These are phyloP conservation scores for Patella pellucida DNA, from an alignment of 2,888 invertebrate genomes.

Conservation along the genomic window DNA sequence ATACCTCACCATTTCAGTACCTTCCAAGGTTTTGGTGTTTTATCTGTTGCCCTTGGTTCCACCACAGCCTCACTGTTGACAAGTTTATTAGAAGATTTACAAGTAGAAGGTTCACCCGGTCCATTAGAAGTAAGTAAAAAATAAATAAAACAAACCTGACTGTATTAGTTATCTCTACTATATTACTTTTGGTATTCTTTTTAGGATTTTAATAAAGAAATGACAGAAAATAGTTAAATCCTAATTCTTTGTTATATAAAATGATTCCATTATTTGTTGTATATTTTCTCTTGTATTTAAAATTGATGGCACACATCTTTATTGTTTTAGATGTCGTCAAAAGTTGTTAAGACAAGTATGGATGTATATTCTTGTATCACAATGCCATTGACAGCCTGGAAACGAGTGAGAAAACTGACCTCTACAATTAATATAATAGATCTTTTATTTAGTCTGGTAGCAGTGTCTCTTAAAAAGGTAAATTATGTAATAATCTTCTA, in stretches of 20 bases:
- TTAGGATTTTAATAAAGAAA: no score
- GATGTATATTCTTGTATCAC: constrained; percentile 44
- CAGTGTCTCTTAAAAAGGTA: constrained; percentile 89
- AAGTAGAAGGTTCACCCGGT: constrained; percentile 75
- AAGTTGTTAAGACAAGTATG: constrained; percentile 33
- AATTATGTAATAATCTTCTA: constrained; percentile 16
- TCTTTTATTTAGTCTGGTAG: constrained; percentile 88
- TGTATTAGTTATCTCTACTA: no score
- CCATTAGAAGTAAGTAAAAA: constrained; percentile 29
- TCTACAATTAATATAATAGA: constrained; percentile 83
- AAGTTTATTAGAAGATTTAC: constrained; percentile 82
- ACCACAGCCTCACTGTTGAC: constrained; percentile 85
- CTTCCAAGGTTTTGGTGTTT: constrained; percentile 89
- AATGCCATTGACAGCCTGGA: constrained; percentile 64
- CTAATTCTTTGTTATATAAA: no score
- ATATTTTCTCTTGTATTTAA: no score
- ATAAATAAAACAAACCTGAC: no score
- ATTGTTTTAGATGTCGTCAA: neutral
- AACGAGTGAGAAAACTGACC: constrained; percentile 79
- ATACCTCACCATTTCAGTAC: constrained; percentile 68
- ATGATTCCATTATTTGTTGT: no score
- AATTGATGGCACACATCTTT: neutral
- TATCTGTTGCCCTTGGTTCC: constrained; percentile 89
- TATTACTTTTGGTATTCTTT: no score
- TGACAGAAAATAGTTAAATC: no score